Conservation (phyloP, 2,113 vertebrate genomes). For the mouse (Mus musculus) region DNA sequence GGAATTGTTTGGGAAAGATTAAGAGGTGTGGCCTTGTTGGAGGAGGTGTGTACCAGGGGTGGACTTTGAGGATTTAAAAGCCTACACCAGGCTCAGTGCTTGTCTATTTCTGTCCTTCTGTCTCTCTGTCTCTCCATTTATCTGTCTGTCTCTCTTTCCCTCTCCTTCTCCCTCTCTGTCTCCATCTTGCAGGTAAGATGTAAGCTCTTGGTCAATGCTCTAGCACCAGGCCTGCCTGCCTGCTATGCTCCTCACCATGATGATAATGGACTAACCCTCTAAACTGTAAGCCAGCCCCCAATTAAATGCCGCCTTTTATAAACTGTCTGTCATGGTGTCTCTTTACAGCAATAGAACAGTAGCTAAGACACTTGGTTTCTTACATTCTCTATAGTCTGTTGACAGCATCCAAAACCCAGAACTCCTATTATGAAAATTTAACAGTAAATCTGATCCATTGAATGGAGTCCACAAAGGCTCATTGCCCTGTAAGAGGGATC, state of each 20-base stretch:
- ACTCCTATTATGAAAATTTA: constrained; percentile 9
- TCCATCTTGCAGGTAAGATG: not conserved
- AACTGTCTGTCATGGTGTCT: not conserved
- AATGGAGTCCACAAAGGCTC: not conserved
- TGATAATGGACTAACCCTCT: not conserved
- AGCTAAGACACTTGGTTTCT: not conserved
- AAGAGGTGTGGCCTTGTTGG: not conserved
- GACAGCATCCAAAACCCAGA: constrained; percentile 4
- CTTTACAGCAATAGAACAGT: not conserved
- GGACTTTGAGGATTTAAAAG: not conserved
- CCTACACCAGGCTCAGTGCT: not conserved
- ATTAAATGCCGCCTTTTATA: not conserved
- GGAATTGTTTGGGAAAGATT: not conserved
- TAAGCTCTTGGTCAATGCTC: not conserved
- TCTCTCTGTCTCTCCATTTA: not conserved
- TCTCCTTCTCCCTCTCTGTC: not conserved
- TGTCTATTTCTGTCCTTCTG: not conserved
- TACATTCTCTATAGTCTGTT: constrained; percentile 28
- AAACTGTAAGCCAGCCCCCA: not conserved
- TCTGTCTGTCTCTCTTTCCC: not conserved
- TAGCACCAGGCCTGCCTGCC: not conserved
- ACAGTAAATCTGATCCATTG: not conserved
- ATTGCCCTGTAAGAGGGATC: not conserved
- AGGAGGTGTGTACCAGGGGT: not conserved
- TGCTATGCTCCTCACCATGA: not conserved